Conservation (phyloP, 1,140 invertebrate genomes). For the Teleogryllus occipitalis region DNA sequence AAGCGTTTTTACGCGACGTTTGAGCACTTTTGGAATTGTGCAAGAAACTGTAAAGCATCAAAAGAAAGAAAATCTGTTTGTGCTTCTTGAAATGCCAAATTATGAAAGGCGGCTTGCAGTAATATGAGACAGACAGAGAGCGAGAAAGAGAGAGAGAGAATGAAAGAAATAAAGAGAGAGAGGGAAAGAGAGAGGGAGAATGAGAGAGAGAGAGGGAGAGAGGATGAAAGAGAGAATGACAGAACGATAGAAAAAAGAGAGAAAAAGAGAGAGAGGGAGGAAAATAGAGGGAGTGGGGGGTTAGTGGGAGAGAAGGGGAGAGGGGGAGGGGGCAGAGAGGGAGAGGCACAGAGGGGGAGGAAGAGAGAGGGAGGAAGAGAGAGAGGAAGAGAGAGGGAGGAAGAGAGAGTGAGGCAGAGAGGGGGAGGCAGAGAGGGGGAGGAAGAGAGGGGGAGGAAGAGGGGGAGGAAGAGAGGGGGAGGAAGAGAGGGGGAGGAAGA, state of each 20-base stretch:
- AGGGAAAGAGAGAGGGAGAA: neutral
- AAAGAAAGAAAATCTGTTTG: no score
- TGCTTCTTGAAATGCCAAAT: no score
- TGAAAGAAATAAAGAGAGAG: neutral
- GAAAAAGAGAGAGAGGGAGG: neutral
- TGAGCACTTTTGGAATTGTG: no score
- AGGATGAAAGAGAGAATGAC: neutral
- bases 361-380: neutral
- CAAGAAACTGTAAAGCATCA: no score
- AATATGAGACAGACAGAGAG: neutral
- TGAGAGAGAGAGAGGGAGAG: neutral
- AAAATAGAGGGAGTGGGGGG: neutral
- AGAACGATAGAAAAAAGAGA: neutral
- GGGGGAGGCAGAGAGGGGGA: neutral
- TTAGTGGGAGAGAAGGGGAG: no score
- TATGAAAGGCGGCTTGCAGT: no score
- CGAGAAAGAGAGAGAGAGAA: neutral
- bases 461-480: neutral
- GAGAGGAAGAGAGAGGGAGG: neutral
- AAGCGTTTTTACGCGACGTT: no score
- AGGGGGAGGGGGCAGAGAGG: neutral
- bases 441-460: neutral
- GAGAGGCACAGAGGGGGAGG: neutral
- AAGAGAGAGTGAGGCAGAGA: neutral
- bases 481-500: neutral